phyloP scores from a whole-genome alignment of 2,888 invertebrate genomes.

The Lasioglossum leucozonium region DNA sequence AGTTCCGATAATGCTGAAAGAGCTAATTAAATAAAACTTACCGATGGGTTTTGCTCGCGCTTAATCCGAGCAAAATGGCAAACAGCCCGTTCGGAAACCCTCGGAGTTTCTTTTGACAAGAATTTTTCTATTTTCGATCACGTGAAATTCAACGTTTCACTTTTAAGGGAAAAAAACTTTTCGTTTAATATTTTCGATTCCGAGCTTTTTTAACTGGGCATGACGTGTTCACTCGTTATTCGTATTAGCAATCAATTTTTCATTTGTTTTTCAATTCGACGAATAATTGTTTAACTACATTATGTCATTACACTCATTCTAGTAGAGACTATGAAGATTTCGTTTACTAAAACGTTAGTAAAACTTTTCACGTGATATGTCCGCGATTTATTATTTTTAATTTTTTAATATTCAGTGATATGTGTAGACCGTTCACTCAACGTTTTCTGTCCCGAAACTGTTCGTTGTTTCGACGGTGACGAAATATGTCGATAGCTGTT shows the following conservation, averaged over 20 bases:
- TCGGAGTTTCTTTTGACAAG: not conserved
- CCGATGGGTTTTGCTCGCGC: not conserved
- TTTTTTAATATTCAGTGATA: not conserved
- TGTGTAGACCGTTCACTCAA: too few relatives aligned
- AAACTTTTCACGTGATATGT: too few relatives aligned
- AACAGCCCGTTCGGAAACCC: not conserved
- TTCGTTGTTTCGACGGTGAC: not conserved
- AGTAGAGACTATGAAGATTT: too few relatives aligned
- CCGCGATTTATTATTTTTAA: too few relatives aligned
- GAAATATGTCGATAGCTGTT: not conserved
- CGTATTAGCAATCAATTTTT: not conserved
- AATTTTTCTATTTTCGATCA: not conserved
- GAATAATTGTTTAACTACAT: not conserved
- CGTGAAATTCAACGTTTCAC: not conserved
- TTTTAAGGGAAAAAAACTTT: not conserved
- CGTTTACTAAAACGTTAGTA: too few relatives aligned
- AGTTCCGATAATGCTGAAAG: slow-evolving; percentile 39
- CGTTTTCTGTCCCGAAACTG: too few relatives aligned
- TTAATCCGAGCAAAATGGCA: not conserved
- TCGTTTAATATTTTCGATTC: not conserved
- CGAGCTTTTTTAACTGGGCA: not conserved
- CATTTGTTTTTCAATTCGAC: not conserved
- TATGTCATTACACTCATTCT: too few relatives aligned
- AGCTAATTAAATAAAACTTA: slow-evolving; percentile 65
- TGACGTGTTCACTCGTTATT: too few relatives aligned